Evolutionary conservation across 2,888 invertebrate genomes (phyloP), one percentile per base, ranked within the genome.

Genomic region (Cyclophora punctaria): DNA sequence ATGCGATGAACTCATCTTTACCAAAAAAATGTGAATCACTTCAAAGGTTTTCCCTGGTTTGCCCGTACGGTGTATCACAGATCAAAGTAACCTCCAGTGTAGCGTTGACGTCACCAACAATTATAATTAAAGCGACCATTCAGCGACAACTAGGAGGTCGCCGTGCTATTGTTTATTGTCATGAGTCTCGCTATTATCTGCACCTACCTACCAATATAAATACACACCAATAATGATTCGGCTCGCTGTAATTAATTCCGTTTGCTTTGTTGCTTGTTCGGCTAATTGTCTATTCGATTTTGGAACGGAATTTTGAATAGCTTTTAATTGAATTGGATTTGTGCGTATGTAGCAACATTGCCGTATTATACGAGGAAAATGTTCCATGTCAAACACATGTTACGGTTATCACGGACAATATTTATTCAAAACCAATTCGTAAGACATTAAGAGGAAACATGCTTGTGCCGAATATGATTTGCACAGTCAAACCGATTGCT

Each of bases 141-240:
- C 59, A 57, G 57, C 62, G 42, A 44, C 44, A 7, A 45, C 46
- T 46, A 42, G 49, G 52, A 57, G 60, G 63, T 59, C 59, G 57
- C 48, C 59, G 57, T 62, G 60, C 62, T 67, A 74, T 75, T 78
- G 77, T 75, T 75, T 75, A 71, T 71, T 70, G 67, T 73, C 69
- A 68, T 69, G 61, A 57, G 54, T 64, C 52, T 52, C 58, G 64
- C 63, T 66, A 72, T 74, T 72, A 70, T 61, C 53, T 47, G 35
- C 35, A 49, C 44, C 45, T 45, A 47, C 40, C 44, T 56, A 45
- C 49, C 50, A 51, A 52, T 53, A 51, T 52, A 51, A 34, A 45
- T 46, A 46, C 47, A 41, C 49, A 48, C 49, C 56, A 53, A 59
- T 60, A 54, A 56, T 58, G 57, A 56, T 56, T 58, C 55, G 52